A percentile compares a stretch with the other conserved stretches of the same genome.
Evolutionary conservation across 2,113 vertebrate genomes (phyloP).

Genomic region (Nothobranchius kuhntae): DNA sequence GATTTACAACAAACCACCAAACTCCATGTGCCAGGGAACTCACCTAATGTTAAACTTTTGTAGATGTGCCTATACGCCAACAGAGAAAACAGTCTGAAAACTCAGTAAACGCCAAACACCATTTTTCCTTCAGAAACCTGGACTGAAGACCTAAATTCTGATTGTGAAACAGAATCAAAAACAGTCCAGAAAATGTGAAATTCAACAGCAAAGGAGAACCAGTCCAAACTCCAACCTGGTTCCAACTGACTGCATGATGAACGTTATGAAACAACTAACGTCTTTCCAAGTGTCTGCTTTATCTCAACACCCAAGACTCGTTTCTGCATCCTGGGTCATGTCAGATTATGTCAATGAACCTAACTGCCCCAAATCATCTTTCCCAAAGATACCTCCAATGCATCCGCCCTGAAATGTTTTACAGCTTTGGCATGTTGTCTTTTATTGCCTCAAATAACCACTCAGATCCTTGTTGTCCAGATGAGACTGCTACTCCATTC

Average conservation of each 20-base stretch:
- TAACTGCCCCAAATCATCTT: background rate
- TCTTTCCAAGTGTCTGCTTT: background rate
- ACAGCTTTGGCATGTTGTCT: background rate
- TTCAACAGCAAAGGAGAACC: background rate
- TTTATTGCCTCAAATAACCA: background rate
- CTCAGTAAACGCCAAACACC: background rate
- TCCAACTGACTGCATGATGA: background rate
- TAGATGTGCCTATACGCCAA: background rate
- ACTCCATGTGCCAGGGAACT: slow-evolving; percentile 5
- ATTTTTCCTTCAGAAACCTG: no score
- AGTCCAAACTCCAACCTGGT: background rate
- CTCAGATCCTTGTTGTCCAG: background rate
- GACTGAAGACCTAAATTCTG: background rate
- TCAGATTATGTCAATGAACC: no score
- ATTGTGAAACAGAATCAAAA: background rate
- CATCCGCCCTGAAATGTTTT: background rate
- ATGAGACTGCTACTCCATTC: background rate
- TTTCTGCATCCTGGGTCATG: background rate
- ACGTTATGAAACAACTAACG: background rate
- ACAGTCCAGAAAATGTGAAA: background rate
- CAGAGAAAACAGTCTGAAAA: background rate
- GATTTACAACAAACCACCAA: slow-evolving; percentile 22
- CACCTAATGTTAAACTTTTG: slow-evolving; percentile 8
- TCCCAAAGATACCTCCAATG: background rate
- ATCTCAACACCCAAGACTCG: background rate